Percentiles rank a stretch among this genome's conserved stretches.
phyloP scores from a whole-genome alignment of 2,113 vertebrate genomes.

The Pseudonaja textilis region DNA sequence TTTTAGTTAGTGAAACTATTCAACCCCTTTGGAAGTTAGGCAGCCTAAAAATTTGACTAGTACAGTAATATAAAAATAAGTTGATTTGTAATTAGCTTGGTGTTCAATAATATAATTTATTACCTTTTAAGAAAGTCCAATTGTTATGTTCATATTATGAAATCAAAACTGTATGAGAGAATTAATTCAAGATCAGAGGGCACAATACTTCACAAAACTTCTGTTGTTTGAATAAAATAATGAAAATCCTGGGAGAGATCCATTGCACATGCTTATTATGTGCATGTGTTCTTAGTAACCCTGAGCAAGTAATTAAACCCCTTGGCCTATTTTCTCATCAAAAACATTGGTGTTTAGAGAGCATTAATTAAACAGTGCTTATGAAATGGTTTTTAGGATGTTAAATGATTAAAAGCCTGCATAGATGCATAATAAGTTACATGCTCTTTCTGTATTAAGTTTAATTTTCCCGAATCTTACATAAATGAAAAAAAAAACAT shows the following conservation, averaged over 20 bases:
- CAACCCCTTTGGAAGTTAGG: background rate
- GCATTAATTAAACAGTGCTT: conserved; percentile 12
- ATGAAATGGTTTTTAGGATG: conserved; percentile 2
- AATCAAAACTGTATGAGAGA: background rate
- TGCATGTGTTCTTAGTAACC: conserved; percentile 21
- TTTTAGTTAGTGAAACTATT: background rate
- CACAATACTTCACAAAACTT: background rate
- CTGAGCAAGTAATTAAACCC: conserved; percentile 5
- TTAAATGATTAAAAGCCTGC: conserved; percentile 12
- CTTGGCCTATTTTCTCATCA: conserved; percentile 12
- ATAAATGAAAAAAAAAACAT: conserved; percentile 10
- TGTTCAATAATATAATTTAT: background rate
- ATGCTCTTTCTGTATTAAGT: conserved; percentile 1
- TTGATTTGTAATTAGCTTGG: background rate
- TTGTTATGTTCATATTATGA: background rate
- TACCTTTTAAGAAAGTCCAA: background rate
- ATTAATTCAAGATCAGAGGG: conserved; percentile 5
- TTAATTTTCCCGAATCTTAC: conserved; percentile 6
- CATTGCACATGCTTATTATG: background rate
- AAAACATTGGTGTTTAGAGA: conserved; percentile 11
- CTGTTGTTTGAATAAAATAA: conserved; percentile 7
- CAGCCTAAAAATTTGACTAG: background rate
- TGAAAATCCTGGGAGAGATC: background rate
- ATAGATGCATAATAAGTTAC: conserved; percentile 2
- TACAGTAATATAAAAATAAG: background rate